A percentile compares a stretch with the other conserved stretches of the same genome.
These are phyloP conservation scores for Aegithalos caudatus DNA, from an alignment of 2,113 vertebrate genomes.

Conservation along the genomic window DNA sequence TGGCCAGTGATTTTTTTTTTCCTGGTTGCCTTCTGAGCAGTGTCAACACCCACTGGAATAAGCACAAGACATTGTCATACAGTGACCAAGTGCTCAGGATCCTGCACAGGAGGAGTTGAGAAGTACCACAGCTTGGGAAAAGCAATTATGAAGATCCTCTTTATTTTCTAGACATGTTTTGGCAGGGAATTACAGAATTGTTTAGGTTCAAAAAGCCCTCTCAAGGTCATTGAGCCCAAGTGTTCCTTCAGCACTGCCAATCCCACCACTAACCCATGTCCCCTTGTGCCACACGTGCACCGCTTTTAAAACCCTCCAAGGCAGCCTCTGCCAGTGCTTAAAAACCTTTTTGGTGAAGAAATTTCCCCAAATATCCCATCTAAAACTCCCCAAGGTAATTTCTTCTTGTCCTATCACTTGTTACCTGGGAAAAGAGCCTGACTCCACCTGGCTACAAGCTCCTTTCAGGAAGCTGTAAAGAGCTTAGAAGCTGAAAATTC, in stretches of 20 bases:
- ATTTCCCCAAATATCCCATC: not conserved
- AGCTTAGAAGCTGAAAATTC: not conserved
- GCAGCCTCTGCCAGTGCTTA: not conserved
- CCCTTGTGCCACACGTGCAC: not conserved
- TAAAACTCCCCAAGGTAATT: not conserved
- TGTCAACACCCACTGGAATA: not conserved
- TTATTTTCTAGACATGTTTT: not conserved
- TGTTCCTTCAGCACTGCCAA: not conserved
- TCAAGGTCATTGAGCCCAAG: not conserved
- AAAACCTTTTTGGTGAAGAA: not conserved
- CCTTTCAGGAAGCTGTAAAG: not conserved
- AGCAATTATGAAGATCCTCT: accelerated
- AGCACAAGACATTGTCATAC: accelerated
- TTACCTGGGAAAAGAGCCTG: not conserved
- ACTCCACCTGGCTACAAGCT: not conserved
- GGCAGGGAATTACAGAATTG: not conserved
- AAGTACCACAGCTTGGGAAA: not conserved
- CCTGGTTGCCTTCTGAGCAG: not conserved
- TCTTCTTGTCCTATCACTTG: not conserved
- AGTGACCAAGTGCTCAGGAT: not conserved
- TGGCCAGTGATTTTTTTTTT: not conserved
- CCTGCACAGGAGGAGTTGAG: not conserved
- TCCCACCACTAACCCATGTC: not conserved
- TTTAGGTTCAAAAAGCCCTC: not conserved
- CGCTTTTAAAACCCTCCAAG: not conserved